Conservation (phyloP, 2,888 invertebrate species). For the Coleophora flavipennella region DNA sequence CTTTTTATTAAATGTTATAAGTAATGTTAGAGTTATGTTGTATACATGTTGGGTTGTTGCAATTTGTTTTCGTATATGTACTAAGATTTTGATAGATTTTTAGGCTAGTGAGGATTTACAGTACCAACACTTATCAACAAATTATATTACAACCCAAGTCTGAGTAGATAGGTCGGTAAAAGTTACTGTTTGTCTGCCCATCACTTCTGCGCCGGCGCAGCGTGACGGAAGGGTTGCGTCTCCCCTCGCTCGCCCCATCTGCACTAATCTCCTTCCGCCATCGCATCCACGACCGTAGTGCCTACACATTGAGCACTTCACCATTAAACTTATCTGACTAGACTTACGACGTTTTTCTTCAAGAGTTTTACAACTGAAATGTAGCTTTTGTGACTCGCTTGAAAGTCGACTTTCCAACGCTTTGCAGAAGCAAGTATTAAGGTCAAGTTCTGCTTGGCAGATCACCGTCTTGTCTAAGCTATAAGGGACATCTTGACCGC, state of each 20-base stretch:
- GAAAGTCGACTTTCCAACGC: slow-evolving; percentile 9
- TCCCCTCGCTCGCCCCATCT: slow-evolving; percentile 28
- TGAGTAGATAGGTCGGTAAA: slow-evolving; percentile 17
- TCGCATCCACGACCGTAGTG: slow-evolving; percentile 6
- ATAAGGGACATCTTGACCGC: slow-evolving; percentile 41
- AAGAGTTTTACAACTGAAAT: background rate
- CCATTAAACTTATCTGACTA: background rate
- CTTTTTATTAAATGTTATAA: too few relatives aligned
- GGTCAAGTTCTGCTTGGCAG: slow-evolving; percentile 39
- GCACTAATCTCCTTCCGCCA: slow-evolving; percentile 12
- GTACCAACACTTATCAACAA: too few relatives aligned
- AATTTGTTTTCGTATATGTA: too few relatives aligned
- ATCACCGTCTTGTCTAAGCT: slow-evolving; percentile 30
- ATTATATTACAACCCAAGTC: too few relatives aligned
- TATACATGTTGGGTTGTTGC: too few relatives aligned
- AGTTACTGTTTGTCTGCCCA: slow-evolving; percentile 48
- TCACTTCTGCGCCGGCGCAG: slow-evolving; percentile 47
- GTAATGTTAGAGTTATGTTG: too few relatives aligned
- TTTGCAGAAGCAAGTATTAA: slow-evolving; percentile 16
- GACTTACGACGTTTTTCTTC: slow-evolving; percentile 2
- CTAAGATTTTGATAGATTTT: too few relatives aligned
- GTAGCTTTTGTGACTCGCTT: background rate
- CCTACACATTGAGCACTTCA: background rate
- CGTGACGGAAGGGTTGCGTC: slow-evolving; percentile 56
- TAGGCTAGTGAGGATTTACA: too few relatives aligned